Conservation (phyloP, 2,888 invertebrate species). For the Agapostemon virescens region DNA sequence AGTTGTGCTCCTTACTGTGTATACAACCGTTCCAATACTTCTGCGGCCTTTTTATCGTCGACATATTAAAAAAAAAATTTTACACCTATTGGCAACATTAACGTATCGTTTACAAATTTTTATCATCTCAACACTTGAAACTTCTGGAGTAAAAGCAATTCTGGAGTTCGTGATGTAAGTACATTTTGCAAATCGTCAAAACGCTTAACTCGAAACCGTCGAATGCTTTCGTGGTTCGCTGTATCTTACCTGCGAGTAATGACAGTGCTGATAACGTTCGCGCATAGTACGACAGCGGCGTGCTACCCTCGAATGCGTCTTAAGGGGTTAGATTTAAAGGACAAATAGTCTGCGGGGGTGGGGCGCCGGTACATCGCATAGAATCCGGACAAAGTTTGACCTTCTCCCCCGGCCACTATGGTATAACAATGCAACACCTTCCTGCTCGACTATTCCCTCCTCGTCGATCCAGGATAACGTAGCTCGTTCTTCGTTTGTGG, state of each 20-base stretch:
- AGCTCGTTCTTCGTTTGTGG: neutral
- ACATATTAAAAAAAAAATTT: too few species aligned
- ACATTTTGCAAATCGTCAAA: too few species aligned
- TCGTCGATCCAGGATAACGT: constrained; percentile 27
- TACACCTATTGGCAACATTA: too few species aligned
- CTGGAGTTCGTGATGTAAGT: too few species aligned
- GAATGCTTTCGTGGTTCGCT: too few species aligned
- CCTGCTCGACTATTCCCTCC: neutral
- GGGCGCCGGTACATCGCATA: constrained; percentile 67
- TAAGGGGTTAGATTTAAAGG: constrained; percentile 54
- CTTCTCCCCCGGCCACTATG: constrained; percentile 35
- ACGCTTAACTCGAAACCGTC: too few species aligned
- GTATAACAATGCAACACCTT: constrained; percentile 22
- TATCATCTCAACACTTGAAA: too few species aligned
- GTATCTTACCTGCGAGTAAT: constrained; percentile 60
- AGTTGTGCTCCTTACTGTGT: too few species aligned
- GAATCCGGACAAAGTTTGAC: constrained; percentile 54
- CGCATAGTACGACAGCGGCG: constrained; percentile 58
- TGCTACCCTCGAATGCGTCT: constrained; percentile 21
- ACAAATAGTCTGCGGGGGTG: constrained; percentile 57
- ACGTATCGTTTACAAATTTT: too few species aligned
- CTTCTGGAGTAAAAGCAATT: too few species aligned
- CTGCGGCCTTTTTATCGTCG: too few species aligned
- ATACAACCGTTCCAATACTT: too few species aligned
- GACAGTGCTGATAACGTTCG: constrained; percentile 52